These are phyloP conservation scores for Caenorhabditis zanzibari DNA, from an alignment of 2,888 invertebrate genomes.

Conservation along the genomic window DNA sequence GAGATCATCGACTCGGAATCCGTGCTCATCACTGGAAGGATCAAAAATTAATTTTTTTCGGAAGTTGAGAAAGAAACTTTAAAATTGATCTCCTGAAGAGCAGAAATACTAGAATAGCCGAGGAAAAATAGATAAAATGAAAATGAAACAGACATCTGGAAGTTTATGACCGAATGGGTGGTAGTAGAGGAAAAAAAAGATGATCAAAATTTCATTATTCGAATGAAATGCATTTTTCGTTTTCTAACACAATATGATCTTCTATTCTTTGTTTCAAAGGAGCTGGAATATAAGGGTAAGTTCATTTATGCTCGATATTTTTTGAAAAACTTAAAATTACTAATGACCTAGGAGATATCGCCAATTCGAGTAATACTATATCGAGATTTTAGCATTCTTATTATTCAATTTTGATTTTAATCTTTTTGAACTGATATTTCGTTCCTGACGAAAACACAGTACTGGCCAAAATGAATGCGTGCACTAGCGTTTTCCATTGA, in stretches of 20 bases:
- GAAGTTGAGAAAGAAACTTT: background rate
- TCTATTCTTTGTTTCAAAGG: background rate
- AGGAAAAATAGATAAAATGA: conserved; percentile 16
- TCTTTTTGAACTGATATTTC: no score
- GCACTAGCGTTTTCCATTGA: no score
- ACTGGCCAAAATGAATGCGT: no score
- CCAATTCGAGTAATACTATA: no score
- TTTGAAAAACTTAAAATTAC: background rate
- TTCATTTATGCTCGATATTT: background rate
- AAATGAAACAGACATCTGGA: conserved; percentile 51
- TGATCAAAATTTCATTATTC: conserved; percentile 23
- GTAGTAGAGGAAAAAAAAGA: background rate
- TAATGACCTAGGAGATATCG: background rate
- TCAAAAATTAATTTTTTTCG: background rate
- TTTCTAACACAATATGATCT: background rate
- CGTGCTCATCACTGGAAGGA: conserved; percentile 74
- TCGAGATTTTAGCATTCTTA: no score
- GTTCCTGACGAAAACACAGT: no score
- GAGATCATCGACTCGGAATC: conserved; percentile 78
- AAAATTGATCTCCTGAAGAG: background rate
- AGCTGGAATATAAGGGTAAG: background rate
- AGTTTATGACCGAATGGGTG: conserved; percentile 38
- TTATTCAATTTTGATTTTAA: no score
- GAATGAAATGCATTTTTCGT: conserved; percentile 7
- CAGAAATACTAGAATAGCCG: conserved; percentile 1